Evolutionary conservation across 2,888 invertebrate genomes (phyloP), one percentile per base, ranked within the genome.

Genomic region (Hyposoter dolosus): DNA sequence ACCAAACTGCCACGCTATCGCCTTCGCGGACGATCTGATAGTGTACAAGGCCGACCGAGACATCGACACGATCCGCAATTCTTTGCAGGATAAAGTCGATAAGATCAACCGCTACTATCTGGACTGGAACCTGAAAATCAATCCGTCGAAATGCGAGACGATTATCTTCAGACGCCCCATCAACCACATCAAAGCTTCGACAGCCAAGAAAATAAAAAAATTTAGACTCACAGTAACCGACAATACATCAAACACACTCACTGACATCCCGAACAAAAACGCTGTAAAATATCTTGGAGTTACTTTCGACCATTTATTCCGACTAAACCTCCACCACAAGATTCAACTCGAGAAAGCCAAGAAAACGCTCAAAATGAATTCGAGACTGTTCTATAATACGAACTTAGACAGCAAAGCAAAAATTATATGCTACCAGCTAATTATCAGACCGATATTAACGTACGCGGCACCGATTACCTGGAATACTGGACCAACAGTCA

Each of bases 1-100:
- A 35, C 35, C 35, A 6, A 35, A 35, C 4, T 65, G 68, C 0
- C 53, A 78, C 17, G 28, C 85, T 0, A 75, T 87, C 3, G 88
- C 85, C 0, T 90, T 84, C 45, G 90, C 88, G 0, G 88, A 89
- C 19, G 88, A 88, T 9, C 35, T 88, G 0, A 83, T 88, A 0
- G 1, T 88, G 0, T 40, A 72, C 32, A 47, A 47, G 12, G 74
- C 56, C 5, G 15, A 10, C 15, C 3, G 0, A 1, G 23, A 74
- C 40, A 19, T 56, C 9, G 56, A 40, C 15, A 3, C 3, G 5
- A 35, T 56, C 0, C 40, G 43, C 4, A 23, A 0, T 0, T 17
- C 56, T 0, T 23, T 74, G 0, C 40, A 60, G 19, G 56, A 47
- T 4, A 50, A 43, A 45, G 15, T 82, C 15, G 60, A 65, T n/a